Base-by-base conservation (phyloP, 2,797 vertebrate genomes). In the Dermochelys coriacea region DNA sequence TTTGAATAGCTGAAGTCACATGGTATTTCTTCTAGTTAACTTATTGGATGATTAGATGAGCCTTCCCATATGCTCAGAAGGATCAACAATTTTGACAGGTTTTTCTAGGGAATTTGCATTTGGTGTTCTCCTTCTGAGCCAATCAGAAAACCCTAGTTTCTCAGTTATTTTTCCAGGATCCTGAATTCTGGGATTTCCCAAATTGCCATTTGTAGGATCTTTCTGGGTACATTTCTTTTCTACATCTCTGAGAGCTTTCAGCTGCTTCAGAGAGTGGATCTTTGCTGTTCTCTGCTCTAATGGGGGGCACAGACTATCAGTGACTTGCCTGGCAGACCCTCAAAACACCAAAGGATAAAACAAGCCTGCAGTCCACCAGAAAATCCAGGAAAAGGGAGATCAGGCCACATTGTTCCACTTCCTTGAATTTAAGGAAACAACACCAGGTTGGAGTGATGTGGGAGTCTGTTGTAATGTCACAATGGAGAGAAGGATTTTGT, bases 61-160 rank as follows among this genome's bases (percentile, higher is more conserved):
- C 29, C 2, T 27, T 45, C 7, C 45, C 1, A 1, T 79, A 41
- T 19, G 15, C 7, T 51, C 71, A 68, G 34, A 78, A 85, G 4
- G 37, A 2, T 4, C 55, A 45, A 15, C 57, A 12, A 12, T 41
- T 37, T 5, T 68, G 1, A 34, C 29, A 0, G 75, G 21, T 80
- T 27, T 37, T 80, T 80, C 59, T 47, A 74, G 7, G 87, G 1
- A 0, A 94, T 59, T 1, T 85, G 12, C 2, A 55, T 91, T 68
- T 47, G 51, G 51, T 7, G 4, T 25, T 0, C 15, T 10, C 11
- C 79, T 4, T 82, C 84, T 6, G 51, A 27, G 37, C n/a, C 5
- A 34, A 0, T 55, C 23, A 0, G 0, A 71, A 83, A 81, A 23
- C 0, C 0, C 3, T 1, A 0, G 34, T 6, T 86, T 79, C 86